A percentile compares a stretch with the other conserved stretches of the same genome.
phyloP scores from a whole-genome alignment of 2,797 vertebrate genomes.

The Spinus olivaceus region DNA sequence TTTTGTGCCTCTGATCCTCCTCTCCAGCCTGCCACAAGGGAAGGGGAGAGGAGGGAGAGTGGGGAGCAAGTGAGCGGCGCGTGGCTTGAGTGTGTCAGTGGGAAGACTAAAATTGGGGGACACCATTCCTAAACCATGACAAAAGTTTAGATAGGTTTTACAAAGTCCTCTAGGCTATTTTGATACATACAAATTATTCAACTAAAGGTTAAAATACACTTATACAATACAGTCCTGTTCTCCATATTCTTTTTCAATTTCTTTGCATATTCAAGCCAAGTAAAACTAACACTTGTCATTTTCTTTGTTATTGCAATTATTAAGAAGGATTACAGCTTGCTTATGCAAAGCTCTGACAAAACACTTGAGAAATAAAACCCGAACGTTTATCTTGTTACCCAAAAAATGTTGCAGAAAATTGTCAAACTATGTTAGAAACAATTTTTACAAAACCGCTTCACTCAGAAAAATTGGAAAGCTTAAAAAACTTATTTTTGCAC shows the following conservation, averaged over 20 bases:
- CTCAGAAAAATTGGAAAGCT: slow-evolving; percentile 70
- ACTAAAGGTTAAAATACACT: slow-evolving; percentile 91
- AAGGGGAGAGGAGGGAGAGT: neutral
- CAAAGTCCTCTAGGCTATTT: slow-evolving; percentile 81
- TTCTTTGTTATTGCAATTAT: slow-evolving; percentile 72
- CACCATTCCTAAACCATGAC: neutral
- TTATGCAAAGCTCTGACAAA: slow-evolving; percentile 64
- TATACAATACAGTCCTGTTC: slow-evolving; percentile 71
- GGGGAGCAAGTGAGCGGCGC: accelerated
- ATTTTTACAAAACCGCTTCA: slow-evolving; percentile 75
- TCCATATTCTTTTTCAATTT: slow-evolving; percentile 48
- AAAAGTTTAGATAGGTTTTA: slow-evolving; percentile 76
- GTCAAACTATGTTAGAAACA: slow-evolving; percentile 72
- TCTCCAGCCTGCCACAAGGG: neutral
- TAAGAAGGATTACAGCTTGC: slow-evolving; percentile 64
- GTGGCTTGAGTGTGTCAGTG: neutral
- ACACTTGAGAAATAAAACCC: slow-evolving; percentile 62
- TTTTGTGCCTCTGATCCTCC: neutral
- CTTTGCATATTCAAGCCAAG: slow-evolving; percentile 71
- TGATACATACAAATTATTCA: slow-evolving; percentile 83
- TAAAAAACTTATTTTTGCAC: slow-evolving; percentile 71
- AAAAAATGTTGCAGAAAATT: slow-evolving; percentile 51
- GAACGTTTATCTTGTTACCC: slow-evolving; percentile 62
- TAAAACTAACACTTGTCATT: slow-evolving; percentile 65
- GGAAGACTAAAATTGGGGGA: neutral